Evolutionary conservation across 2,113 vertebrate species (phyloP), one percentile per base, ranked within the genome.

Genomic region (Galbula dea): DNA sequence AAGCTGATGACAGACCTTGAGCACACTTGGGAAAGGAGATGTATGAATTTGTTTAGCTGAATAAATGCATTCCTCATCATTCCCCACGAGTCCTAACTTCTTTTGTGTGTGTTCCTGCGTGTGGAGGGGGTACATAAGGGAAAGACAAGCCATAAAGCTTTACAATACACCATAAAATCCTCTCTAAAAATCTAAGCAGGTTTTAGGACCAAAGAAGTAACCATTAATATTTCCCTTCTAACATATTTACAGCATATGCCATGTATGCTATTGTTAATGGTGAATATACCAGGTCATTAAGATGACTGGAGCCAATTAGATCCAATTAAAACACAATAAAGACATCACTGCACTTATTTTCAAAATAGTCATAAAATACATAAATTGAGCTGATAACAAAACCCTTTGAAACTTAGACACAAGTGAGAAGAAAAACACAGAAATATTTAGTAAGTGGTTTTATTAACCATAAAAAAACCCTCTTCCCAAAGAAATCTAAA

Each of bases 61-160:
- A 93, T 22, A 89, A 96, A 97, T 29, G 65, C 45, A 79, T 67
- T 83, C 74, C 63, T 46, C 39, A 83, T 20, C 45, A 83, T 62
- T 81, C 80, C 61, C 43, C 34, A 85, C 7, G 19, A 89, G 63
- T 72, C 71, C 67, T 63, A 94, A 78, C 32, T 57, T 93, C 83
- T 77, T 88, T 85, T 61, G 27, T 17, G 3, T 23, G 8, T 3
- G 21, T 9, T 3, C 36, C 32, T 8, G 12, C 12, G n/a, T 37
- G 36, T 24, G 5, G 22, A 2, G 6, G 8, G 32, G 41, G 12
- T 19, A 71, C 1, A 1, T 3, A 61, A 51, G 65, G 32, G 88
- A 83, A 84, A 69, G 89, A 85, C 43, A 94, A 90, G 57, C 72
- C 45, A 75, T 90, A 96, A 95, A 95, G 57, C 82, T 97, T 97